Base-by-base conservation (phyloP, 2,113 vertebrate genomes). In the Rhinogobius similis region DNA sequence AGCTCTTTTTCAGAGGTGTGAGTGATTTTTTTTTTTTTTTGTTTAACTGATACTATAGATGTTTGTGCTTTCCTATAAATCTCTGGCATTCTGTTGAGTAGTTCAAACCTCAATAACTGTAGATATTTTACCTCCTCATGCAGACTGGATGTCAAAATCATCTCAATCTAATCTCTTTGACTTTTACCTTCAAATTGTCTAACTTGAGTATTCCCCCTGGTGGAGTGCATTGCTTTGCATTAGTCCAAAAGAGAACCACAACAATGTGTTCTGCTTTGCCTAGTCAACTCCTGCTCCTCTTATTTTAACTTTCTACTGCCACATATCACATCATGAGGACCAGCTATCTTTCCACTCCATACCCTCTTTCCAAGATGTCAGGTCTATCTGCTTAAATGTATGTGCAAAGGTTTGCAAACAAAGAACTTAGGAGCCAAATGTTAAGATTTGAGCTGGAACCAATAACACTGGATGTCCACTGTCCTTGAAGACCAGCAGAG, bases 361-460 rank as follows among this genome's bases (percentile, higher is more conserved):
- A n/a, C n/a, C n/a, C n/a, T n/a, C n/a, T n/a, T n/a, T 5, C 43
- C 43, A 16, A 46, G 18, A 20, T 20, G 43, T 46, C 43, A 5
- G 32, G 73, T 83, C 67, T 67, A 61, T 65, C 52, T 68, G 38
- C 80, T 77, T 82, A 80, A 76, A 84, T 87, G 92, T 93, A 94
- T 87, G 85, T 94, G 95, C 93, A 91, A 95, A 95, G 96, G 75
- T 95, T 96, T 97, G 95, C 95, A 98, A 97, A 98, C 97, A 92
- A 95, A 94, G 95, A 93, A 94, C 93, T 96, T 96, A 96, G 95
- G 95, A 97, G 96, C 94, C 95, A 95, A 95, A 88, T 81, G 89
- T 93, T 94, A 91, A 92, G 90, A 72, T 96, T 95, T 94, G 93
- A 95, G 95, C 93, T 95, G 95, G 95, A 97, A 92, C 95, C 95